A percentile compares a stretch with the other conserved stretches of the same genome.
These are phyloP conservation scores for Arctia plantaginis DNA, from an alignment of 2,888 invertebrate genomes.

Conservation along the genomic window DNA sequence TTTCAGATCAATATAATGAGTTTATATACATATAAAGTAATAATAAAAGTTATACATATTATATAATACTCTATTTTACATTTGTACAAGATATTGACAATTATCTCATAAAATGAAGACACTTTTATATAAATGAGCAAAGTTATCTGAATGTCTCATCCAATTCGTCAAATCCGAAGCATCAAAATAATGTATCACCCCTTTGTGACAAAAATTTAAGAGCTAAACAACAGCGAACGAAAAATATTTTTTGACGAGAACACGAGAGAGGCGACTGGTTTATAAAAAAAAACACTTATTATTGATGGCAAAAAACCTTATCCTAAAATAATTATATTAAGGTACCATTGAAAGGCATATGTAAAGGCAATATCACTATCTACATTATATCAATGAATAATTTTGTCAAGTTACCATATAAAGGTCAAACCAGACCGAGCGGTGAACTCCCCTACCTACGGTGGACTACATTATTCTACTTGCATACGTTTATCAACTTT, in stretches of 20 bases:
- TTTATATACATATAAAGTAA: conserved; percentile 23
- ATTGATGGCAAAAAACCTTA: not conserved
- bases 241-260: not conserved
- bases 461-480: not conserved
- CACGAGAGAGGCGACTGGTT: not conserved
- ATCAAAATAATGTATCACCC: not conserved
- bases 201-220: not conserved
- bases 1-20: conserved; percentile 39
- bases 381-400: not conserved
- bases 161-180: not conserved
- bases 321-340: no score
- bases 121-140: not conserved
- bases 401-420: not conserved
- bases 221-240: not conserved
- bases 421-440: not conserved
- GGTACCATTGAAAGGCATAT: not conserved
- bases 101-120: conserved; percentile 6
- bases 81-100: conserved; percentile 7
- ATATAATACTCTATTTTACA: conserved; percentile 9
- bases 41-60: conserved; percentile 31
- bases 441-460: not conserved
- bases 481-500: not conserved
- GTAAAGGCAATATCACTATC: not conserved
- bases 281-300: not conserved
- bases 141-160: not conserved